phyloP scores from a whole-genome alignment of 2,113 vertebrate genomes.

The Hippocampus barbouri region DNA sequence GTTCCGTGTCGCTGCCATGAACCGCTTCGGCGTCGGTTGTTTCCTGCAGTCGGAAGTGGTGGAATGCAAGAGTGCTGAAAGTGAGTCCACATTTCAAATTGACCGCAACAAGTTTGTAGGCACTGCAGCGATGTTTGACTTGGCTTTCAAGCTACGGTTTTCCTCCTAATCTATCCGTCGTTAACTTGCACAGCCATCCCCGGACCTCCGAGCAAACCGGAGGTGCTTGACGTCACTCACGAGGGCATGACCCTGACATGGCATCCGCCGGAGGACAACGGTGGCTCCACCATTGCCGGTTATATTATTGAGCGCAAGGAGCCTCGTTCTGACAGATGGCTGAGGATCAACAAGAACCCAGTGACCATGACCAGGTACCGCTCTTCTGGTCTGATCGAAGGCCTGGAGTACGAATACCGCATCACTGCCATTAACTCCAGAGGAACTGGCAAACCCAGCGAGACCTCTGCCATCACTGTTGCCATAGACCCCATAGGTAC shows the following conservation, averaged over 20 bases:
- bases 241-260: conserved; percentile 97
- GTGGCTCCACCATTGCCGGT: conserved; percentile 86
- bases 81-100: conserved; percentile 74
- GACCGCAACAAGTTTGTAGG: neutral
- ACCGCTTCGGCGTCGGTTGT: conserved; percentile 90
- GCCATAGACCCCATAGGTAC: conserved; percentile 98
- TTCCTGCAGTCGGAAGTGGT: conserved; percentile 95
- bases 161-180: neutral
- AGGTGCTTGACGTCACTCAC: conserved; percentile 88
- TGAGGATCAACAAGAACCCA: conserved; percentile 89
- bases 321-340: conserved; percentile 87
- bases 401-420: conserved; percentile 92
- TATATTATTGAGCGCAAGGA: conserved; percentile 97
- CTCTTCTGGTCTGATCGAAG: conserved; percentile 90
- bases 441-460: conserved; percentile 89
- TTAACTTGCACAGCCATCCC: conserved; percentile 78
- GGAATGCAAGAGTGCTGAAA: conserved; percentile 91
- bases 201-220: conserved; percentile 85
- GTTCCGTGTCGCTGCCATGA: conserved; percentile 95
- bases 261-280: conserved; percentile 87
- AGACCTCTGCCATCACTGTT: conserved; percentile 80
- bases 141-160: neutral
- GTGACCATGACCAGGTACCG: conserved; percentile 97
- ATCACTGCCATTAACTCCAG: conserved; percentile 92
- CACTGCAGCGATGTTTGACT: neutral